Evolutionary conservation across 92 coral and sea anemone genomes (phyloP), one percentile per base, ranked within the genome.

Genomic region (Parazoanthus swiftii): DNA sequence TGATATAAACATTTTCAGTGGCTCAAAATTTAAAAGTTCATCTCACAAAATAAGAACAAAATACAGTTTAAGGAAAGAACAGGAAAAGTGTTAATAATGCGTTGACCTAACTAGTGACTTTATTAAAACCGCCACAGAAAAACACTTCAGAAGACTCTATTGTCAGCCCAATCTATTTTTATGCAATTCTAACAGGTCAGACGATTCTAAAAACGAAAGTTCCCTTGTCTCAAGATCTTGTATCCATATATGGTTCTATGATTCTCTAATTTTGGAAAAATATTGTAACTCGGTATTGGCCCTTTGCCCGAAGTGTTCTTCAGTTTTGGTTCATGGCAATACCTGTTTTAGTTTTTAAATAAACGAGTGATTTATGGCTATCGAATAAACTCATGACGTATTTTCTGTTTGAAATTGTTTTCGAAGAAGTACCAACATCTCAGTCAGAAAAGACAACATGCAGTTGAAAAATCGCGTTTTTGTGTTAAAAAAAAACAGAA

Each of bases 161-260:
- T 63, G 6, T 63, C 26, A 63, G 26, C 70, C 70, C 18, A 4
- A 63, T 63, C 70, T 63, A 63, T 63, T 63, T 0, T 63, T 63
- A 63, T 63, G 25, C 70, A 63, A 21, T 63, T 63, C 26, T 29
- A 26, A 63, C 26, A 0, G 70, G 26, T 20, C 26, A 63, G 7
- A 63, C 26, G 25, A 13, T 23, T 63, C 25, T 23, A 63, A 63
- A 63, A n/a, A 23, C 2, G 70, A 23, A 58, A 3, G 66, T 58
- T 58, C 3, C 23, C 66, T 15, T 58, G 21, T 58, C 48, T 14
- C 10, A 36, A 18, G 48, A 42, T 14, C 29, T 21, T 39, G 26
- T 76, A 44, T 18, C 80, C 80, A 76, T 76, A 76, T 76, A 37
- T 76, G 80, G 80, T 21, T 37, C 54, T 14, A 44, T 15, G 51